phyloP scores from a whole-genome alignment of 2,888 invertebrate species.

The Oeneis ivallda region DNA sequence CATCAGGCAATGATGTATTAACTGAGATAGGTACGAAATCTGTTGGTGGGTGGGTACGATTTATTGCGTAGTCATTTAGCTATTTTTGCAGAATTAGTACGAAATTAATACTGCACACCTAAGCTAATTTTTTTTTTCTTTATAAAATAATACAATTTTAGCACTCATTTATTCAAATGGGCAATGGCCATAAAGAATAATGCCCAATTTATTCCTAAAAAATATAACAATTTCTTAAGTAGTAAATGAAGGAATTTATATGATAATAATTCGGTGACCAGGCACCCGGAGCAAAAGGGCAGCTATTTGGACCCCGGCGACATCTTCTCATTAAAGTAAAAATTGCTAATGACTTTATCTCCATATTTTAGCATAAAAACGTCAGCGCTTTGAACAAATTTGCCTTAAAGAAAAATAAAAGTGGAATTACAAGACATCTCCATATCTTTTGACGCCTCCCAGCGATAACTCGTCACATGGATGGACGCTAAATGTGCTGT shows the following conservation, averaged over 20 bases:
- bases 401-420: slow-evolving; percentile 56
- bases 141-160: slow-evolving; percentile 1
- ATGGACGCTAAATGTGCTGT: slow-evolving; percentile 59
- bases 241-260: slow-evolving; percentile 36
- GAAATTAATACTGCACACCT: neutral
- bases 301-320: slow-evolving; percentile 54
- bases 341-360: slow-evolving; percentile 77
- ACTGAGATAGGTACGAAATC: too few species aligned
- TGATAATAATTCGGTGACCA: slow-evolving; percentile 63
- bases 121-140: neutral
- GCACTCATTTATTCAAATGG: slow-evolving; percentile 8
- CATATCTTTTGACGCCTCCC: slow-evolving; percentile 68
- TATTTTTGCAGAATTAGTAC: neutral
- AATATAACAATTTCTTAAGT: slow-evolving; percentile 25
- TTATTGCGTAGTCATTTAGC: too few species aligned
- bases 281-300: slow-evolving; percentile 48
- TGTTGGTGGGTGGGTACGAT: too few species aligned
- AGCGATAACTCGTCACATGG: slow-evolving; percentile 65
- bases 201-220: slow-evolving; percentile 16
- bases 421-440: slow-evolving; percentile 67
- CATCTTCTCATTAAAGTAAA: slow-evolving; percentile 68
- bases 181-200: slow-evolving; percentile 10
- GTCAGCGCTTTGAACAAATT: slow-evolving; percentile 65
- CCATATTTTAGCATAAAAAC: slow-evolving; percentile 78
- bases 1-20: too few species aligned